phyloP scores from a whole-genome alignment of 30 jellyfish, hydroid and myxozoan genomes.

The Hydractinia echinata region DNA sequence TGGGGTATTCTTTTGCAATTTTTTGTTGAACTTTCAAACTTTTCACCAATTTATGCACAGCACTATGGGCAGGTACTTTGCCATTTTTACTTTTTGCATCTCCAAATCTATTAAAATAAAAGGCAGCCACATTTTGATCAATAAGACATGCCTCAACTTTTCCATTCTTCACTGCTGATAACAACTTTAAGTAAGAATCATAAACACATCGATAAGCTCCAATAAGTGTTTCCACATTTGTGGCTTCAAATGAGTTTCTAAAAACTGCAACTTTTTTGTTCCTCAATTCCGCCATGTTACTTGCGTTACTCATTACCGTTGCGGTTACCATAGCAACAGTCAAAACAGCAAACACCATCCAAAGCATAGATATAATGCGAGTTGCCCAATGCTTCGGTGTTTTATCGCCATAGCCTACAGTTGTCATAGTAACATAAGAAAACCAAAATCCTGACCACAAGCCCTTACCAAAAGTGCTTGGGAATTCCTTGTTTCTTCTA shows the following conservation, averaged over 20 bases:
- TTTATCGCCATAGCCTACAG: constrained; percentile 28
- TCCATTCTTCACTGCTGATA: background rate
- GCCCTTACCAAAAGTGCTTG: constrained; percentile 24
- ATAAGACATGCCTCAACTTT: background rate
- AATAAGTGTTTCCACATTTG: background rate
- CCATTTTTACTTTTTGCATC: no score
- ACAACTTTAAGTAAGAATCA: background rate
- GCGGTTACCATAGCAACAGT: constrained; percentile 15
- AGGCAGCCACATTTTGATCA: background rate
- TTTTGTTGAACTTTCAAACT: no score
- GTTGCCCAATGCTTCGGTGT: constrained; percentile 14
- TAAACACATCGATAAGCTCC: background rate
- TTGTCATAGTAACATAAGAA: constrained; percentile 21
- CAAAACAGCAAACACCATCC: constrained; percentile 9
- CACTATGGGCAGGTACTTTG: no score
- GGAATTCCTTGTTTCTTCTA: background rate
- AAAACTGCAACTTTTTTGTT: background rate
- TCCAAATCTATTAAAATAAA: background rate
- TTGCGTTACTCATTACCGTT: background rate
- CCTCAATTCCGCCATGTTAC: background rate
- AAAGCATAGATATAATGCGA: background rate
- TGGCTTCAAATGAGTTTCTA: background rate
- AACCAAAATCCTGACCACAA: constrained; percentile 20
- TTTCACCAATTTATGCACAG: no score
- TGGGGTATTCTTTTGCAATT: no score